Conservation (phyloP, 2,888 invertebrate species). For the Cyaniris semiargus region DNA sequence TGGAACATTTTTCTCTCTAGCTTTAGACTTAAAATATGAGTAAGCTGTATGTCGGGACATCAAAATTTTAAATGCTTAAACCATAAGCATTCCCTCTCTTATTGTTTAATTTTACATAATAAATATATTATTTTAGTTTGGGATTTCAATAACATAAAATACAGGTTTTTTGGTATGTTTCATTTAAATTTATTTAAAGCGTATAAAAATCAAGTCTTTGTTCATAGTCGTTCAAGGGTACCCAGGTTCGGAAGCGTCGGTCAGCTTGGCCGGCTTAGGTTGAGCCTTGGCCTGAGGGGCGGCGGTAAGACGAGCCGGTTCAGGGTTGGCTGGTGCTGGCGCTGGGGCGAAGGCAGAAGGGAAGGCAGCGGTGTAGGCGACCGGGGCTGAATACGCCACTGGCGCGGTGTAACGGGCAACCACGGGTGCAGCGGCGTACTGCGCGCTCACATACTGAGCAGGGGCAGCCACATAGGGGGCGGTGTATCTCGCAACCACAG, state of each 20-base stretch:
- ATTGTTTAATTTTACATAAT: background rate
- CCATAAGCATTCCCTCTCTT: too few relatives aligned
- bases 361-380: constrained; percentile 41
- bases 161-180: constrained; percentile 39
- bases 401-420: constrained; percentile 42
- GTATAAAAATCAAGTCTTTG: constrained; percentile 70
- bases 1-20: too few relatives aligned
- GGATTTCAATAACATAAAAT: background rate
- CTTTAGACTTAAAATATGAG: too few relatives aligned
- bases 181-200: constrained; percentile 48
- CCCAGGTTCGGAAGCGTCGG: constrained; percentile 63
- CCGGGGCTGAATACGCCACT: constrained; percentile 39
- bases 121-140: background rate
- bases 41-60: too few relatives aligned
- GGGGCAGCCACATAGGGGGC: constrained; percentile 45
- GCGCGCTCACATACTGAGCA: constrained; percentile 37
- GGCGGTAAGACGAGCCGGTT: constrained; percentile 49
- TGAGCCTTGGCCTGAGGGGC: constrained; percentile 73
- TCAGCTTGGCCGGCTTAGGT: constrained; percentile 83
- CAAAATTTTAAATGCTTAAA: too few relatives aligned
- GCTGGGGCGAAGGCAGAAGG: constrained; percentile 55
- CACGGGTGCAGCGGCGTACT: constrained; percentile 47
- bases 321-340: constrained; percentile 45
- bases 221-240: constrained; percentile 61
- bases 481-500: constrained; percentile 36